Conservation (phyloP, 2,888 invertebrate genomes). For the Agrypnus murinus region DNA sequence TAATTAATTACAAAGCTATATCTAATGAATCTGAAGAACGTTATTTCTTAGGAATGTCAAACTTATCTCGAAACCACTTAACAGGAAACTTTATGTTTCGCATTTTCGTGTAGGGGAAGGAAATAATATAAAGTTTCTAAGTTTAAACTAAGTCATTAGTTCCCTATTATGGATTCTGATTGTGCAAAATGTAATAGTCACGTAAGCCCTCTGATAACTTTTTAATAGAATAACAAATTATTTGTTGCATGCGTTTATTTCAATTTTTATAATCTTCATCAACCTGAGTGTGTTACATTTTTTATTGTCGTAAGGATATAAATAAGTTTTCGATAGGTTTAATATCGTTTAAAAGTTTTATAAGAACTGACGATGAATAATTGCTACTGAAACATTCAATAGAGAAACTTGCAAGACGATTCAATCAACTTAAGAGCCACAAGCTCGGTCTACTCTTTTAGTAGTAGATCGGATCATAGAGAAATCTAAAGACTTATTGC, state of each 20-base stretch:
- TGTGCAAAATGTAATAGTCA: conserved; percentile 23
- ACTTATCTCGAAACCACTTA: not conserved
- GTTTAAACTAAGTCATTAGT: conserved; percentile 27
- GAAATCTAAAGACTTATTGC: conserved; percentile 8
- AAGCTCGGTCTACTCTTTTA: conserved; percentile 1
- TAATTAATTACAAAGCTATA: no score
- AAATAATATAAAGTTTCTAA: conserved; percentile 27
- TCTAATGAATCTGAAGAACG: no score
- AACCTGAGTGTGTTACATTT: not conserved
- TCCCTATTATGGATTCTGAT: conserved; percentile 20
- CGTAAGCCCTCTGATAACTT: conserved; percentile 9
- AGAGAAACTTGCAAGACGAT: conserved; percentile 17
- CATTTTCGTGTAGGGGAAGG: conserved; percentile 9
- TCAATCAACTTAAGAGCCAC: conserved; percentile 29
- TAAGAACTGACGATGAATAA: conserved; percentile 16
- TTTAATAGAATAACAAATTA: conserved; percentile 14
- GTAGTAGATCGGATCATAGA: conserved; percentile 6
- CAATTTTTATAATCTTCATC: not conserved
- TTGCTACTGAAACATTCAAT: conserved; percentile 20
- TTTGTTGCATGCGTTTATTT: not conserved
- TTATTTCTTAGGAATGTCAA: no score
- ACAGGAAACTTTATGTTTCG: not conserved
- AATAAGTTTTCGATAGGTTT: no score
- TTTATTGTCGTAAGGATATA: not conserved
- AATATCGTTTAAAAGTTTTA: not conserved